Conservation (phyloP, 2,797 vertebrate genomes). For the Smutsia gigantea region DNA sequence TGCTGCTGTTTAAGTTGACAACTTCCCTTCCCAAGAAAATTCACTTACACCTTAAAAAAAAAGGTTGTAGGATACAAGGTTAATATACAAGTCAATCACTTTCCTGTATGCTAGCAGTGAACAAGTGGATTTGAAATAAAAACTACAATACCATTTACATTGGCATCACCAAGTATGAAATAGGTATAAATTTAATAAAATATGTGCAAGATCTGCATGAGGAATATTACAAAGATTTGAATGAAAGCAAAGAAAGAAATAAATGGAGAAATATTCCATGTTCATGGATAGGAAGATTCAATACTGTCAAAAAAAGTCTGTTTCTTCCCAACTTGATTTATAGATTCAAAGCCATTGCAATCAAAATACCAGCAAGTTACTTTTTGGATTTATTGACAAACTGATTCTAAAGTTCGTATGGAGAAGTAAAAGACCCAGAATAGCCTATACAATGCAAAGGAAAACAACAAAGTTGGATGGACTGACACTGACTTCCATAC, state of each 20-base stretch:
- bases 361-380: background rate
- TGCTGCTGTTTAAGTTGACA: too few species aligned
- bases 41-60: too few species aligned
- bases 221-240: too few species aligned
- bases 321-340: background rate
- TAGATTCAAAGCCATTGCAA: background rate
- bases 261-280: too few species aligned
- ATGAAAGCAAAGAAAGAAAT: too few species aligned
- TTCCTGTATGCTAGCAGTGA: background rate
- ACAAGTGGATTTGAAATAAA: background rate
- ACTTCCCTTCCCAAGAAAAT: too few species aligned
- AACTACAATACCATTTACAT: background rate
- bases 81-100: background rate
- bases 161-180: background rate
- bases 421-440: background rate
- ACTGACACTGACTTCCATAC: background rate
- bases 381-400: background rate
- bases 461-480: background rate
- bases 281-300: too few species aligned
- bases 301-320: background rate
- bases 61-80: background rate
- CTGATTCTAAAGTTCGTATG: background rate
- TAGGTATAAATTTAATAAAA: too few species aligned
- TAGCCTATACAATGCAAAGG: background rate
- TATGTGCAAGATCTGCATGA: too few species aligned